These are phyloP conservation scores for Ctenodactylus gundi DNA, from an alignment of 2,113 vertebrate species.

Conservation along the genomic window DNA sequence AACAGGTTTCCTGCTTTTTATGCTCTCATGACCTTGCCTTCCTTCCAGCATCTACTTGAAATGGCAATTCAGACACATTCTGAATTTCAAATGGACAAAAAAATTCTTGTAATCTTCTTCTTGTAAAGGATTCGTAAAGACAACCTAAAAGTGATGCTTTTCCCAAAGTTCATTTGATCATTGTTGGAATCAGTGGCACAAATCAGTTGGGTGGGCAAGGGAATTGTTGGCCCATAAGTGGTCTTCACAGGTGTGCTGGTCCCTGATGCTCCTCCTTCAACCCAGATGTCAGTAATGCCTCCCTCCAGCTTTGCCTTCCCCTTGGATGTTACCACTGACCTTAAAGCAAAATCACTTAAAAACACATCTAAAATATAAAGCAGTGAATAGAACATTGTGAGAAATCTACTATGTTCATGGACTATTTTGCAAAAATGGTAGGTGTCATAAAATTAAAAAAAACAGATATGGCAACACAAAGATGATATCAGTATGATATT, in stretches of 20 bases:
- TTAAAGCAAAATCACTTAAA: not conserved
- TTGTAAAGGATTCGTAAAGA: not conserved
- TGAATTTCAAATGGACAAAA: not conserved
- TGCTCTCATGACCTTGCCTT: not conserved
- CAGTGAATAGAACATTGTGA: not conserved
- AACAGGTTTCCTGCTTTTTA: not conserved
- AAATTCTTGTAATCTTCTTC: not conserved
- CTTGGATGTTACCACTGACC: not conserved
- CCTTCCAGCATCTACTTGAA: not conserved
- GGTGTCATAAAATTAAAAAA: not conserved
- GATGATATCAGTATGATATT: not conserved
- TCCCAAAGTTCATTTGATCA: not conserved
- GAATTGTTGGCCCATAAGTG: not conserved
- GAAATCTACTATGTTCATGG: not conserved
- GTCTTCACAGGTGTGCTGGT: not conserved
- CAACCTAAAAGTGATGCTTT: not conserved
- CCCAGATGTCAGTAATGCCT: not conserved
- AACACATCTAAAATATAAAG: slow-evolving; percentile 1
- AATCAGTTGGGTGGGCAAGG: not conserved
- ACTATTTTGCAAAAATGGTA: not conserved
- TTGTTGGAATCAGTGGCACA: not conserved
- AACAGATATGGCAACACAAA: not conserved
- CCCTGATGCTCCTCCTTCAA: not conserved
- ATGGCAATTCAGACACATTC: not conserved
- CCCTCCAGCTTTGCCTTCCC: not conserved